A percentile compares a stretch with the other conserved stretches of the same genome.
Evolutionary conservation across 1,140 invertebrate species (phyloP).

Genomic region (Panagrolaimus sp.): DNA sequence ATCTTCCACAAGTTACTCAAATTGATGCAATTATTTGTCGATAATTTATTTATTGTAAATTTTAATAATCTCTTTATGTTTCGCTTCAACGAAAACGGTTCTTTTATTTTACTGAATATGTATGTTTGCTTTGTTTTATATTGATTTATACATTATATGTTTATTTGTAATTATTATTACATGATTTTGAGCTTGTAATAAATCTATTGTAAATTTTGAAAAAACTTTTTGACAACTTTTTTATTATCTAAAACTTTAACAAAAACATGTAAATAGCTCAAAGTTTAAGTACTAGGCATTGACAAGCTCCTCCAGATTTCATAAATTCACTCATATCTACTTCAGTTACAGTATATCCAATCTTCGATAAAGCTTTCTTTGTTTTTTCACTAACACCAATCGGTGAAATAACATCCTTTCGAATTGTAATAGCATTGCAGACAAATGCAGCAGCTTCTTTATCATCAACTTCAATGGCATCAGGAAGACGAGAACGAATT

Average conservation of each 20-base stretch:
- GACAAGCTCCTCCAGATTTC: slow-evolving; percentile 57
- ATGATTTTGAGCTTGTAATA: too few relatives aligned
- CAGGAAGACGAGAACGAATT: slow-evolving; percentile 43
- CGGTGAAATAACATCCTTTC: slow-evolving; percentile 52
- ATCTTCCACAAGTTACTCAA: slow-evolving; percentile 77
- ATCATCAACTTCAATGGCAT: slow-evolving; percentile 52
- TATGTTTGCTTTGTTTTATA: too few relatives aligned
- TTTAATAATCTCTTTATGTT: neutral
- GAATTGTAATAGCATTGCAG: slow-evolving; percentile 54
- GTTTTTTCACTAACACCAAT: slow-evolving; percentile 47
- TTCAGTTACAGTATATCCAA: slow-evolving; percentile 50
- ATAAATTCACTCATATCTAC: slow-evolving; percentile 58
- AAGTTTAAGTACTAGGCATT: slow-evolving; percentile 55
- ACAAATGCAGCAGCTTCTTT: slow-evolving; percentile 52
- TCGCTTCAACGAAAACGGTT: neutral
- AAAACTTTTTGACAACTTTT: too few relatives aligned
- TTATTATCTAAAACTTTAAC: neutral
- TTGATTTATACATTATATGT: too few relatives aligned
- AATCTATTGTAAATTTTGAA: too few relatives aligned
- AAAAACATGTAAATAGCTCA: neutral
- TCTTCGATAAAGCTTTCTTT: slow-evolving; percentile 22
- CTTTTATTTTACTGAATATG: neutral
- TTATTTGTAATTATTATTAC: too few relatives aligned
- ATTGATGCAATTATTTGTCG: slow-evolving; percentile 85
- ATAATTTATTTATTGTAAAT: neutral